These are phyloP conservation scores for Lagopus leucura DNA, from an alignment of 2,113 vertebrate species.

Conservation along the genomic window DNA sequence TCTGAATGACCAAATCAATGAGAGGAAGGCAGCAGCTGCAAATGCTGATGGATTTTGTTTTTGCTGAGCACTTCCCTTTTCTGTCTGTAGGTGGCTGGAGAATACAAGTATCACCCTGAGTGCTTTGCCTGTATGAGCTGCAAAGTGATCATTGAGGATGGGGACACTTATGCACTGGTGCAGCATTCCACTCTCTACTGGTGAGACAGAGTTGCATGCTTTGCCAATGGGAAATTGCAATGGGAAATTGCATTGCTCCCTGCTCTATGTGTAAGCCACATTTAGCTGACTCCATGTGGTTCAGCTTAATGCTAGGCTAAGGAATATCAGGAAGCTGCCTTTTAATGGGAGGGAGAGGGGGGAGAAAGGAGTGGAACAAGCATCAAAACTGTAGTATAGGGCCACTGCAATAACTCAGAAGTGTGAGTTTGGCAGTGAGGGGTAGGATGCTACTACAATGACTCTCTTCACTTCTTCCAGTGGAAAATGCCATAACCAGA, in stretches of 20 bases:
- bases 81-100: constrained; percentile 90
- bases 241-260: neutral
- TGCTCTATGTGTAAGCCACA: neutral
- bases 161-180: constrained; percentile 93
- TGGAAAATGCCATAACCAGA: constrained; percentile 94
- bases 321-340: neutral
- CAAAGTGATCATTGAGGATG: constrained; percentile 94
- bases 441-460: neutral
- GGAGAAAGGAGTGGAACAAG: neutral
- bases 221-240: neutral
- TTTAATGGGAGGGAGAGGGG: neutral
- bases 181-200: constrained; percentile 93
- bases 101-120: constrained; percentile 97
- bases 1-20: neutral
- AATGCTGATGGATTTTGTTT: neutral
- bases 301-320: rapidly evolving
- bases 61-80: constrained; percentile 28
- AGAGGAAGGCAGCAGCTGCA: neutral
- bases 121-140: constrained; percentile 96
- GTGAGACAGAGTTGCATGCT: constrained; percentile 73
- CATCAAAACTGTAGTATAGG: neutral
- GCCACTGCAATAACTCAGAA: neutral
- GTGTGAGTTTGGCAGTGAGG: neutral
- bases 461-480: constrained; percentile 69
- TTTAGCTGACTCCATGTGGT: neutral